Evolutionary conservation across 2,888 invertebrate species (phyloP).

Genomic region (Temnothorax ravouxi): DNA sequence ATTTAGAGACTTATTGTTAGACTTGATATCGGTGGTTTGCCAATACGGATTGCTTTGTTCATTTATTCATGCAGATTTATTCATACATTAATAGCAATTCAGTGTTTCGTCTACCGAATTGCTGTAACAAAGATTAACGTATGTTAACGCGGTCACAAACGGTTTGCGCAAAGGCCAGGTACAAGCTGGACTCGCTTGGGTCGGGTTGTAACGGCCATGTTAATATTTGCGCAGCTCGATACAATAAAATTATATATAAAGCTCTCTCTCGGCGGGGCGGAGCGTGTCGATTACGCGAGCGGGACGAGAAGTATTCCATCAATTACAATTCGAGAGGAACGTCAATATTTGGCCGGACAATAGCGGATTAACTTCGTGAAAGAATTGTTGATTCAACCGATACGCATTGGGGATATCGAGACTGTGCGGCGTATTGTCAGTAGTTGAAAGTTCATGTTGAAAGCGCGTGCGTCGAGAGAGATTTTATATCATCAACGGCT

Average conservation of each 20-base stretch:
- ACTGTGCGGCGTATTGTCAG: constrained; percentile 10
- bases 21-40: neutral
- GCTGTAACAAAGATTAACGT: constrained; percentile 34
- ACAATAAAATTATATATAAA: constrained; percentile 66
- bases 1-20: neutral
- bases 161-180: constrained; percentile 38
- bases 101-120: constrained; percentile 11
- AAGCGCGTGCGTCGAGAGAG: constrained; percentile 5
- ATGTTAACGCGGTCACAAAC: constrained; percentile 28
- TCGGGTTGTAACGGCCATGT: constrained; percentile 55
- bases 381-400: constrained; percentile 67
- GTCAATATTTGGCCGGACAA: constrained; percentile 69
- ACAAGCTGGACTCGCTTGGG: constrained; percentile 47
- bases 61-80: constrained; percentile 1
- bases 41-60: neutral
- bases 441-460: constrained; percentile 28
- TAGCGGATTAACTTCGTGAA: constrained; percentile 66
- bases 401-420: constrained; percentile 17
- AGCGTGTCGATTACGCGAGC: constrained; percentile 57
- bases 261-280: constrained; percentile 37
- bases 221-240: constrained; percentile 69
- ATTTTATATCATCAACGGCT: constrained; percentile 35
- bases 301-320: constrained; percentile 67
- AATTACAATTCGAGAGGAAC: constrained; percentile 70
- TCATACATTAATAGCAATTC: constrained; percentile 9